These are phyloP conservation scores for Camponotus floridanus DNA, from an alignment of 1,140 invertebrate genomes.

Conservation along the genomic window DNA sequence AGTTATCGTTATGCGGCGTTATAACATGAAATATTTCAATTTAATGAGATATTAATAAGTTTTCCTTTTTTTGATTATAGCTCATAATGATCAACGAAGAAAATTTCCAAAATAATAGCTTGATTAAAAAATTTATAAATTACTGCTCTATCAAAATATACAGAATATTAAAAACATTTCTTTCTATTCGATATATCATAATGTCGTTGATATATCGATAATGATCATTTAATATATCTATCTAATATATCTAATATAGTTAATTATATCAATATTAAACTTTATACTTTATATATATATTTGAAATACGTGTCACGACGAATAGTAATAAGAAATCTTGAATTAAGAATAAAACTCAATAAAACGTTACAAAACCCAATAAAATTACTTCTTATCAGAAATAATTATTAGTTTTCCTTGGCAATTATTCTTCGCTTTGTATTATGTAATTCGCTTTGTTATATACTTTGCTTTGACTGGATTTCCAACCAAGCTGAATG, in stretches of 20 bases:
- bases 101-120: background rate
- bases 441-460: background rate
- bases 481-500: background rate
- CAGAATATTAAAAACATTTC: background rate
- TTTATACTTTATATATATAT: too few relatives aligned
- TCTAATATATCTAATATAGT: background rate
- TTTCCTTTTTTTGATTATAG: too few relatives aligned
- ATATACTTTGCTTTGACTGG: constrained; percentile 6
- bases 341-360: background rate
- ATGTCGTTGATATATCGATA: too few relatives aligned
- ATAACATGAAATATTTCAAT: background rate
- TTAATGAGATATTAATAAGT: background rate
- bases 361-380: background rate
- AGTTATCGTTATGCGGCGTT: background rate
- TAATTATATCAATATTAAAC: background rate
- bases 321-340: background rate
- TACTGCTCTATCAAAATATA: background rate
- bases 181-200: too few relatives aligned
- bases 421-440: constrained; percentile 7
- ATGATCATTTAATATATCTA: too few relatives aligned
- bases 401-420: background rate
- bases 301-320: background rate
- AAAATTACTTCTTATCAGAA: constrained; percentile 10
- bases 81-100: too few relatives aligned
- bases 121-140: constrained; percentile 9